A percentile compares a stretch with the other conserved stretches of the same genome.
Conservation (phyloP, 2,888 invertebrate species). For the Agriopis aurantiaria region DNA sequence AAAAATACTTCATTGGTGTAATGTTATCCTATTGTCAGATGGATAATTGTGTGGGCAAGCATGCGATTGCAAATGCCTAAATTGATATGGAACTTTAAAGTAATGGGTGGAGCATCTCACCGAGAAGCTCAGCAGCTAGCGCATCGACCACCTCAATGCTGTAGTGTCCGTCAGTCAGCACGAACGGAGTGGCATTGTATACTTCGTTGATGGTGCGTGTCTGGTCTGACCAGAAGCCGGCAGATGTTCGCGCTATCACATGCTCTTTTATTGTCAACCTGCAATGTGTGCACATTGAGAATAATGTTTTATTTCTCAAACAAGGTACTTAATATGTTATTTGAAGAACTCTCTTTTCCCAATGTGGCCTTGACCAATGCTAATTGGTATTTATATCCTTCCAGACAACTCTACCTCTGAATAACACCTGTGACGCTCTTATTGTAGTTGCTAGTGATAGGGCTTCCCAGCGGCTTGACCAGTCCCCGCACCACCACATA, state of each 20-base stretch:
- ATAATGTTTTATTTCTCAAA: too few species aligned
- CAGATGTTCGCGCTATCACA: slow-evolving; percentile 92
- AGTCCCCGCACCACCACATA: slow-evolving; percentile 92
- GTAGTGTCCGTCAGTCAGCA: slow-evolving; percentile 87
- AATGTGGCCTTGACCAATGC: neutral
- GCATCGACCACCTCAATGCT: slow-evolving; percentile 92
- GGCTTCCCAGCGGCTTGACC: slow-evolving; percentile 91
- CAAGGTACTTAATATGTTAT: too few species aligned
- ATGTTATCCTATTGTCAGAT: too few species aligned
- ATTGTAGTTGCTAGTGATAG: slow-evolving; percentile 91
- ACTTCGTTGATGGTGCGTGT: slow-evolving; percentile 92
- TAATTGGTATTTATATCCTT: neutral
- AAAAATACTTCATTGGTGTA: too few species aligned
- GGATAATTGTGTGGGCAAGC: too few species aligned
- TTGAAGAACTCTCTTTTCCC: too few species aligned
- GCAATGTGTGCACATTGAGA: slow-evolving; percentile 10
- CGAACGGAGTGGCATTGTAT: slow-evolving; percentile 93
- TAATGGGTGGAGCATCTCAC: slow-evolving; percentile 60
- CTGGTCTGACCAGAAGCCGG: slow-evolving; percentile 95
- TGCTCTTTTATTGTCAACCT: slow-evolving; percentile 92
- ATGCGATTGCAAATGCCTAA: too few species aligned
- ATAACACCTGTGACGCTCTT: slow-evolving; percentile 91
- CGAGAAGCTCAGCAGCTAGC: slow-evolving; percentile 89
- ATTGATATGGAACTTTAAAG: too few species aligned
- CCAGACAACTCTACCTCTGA: slow-evolving; percentile 83